A percentile compares a stretch with the other conserved stretches of the same genome.
These are phyloP conservation scores for Papilio gigon DNA, from an alignment of 2,888 invertebrate genomes.

Conservation along the genomic window DNA sequence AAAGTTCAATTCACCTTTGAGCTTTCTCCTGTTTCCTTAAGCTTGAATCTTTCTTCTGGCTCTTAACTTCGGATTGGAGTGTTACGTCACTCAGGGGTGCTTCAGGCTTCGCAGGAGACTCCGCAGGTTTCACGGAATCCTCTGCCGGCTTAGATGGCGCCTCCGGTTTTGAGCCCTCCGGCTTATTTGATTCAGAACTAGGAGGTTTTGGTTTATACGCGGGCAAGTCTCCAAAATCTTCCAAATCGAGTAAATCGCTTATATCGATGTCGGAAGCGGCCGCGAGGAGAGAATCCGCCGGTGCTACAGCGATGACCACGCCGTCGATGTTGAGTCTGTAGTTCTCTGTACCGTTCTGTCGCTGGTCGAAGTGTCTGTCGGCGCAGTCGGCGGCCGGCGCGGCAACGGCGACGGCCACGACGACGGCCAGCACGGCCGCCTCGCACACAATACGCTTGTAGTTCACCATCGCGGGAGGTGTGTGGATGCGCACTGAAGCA, in stretches of 20 bases:
- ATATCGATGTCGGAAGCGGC: constrained; percentile 78
- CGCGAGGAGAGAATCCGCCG: constrained; percentile 83
- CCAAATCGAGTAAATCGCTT: constrained; percentile 65
- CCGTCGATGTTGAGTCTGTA: constrained; percentile 86
- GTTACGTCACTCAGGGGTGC: constrained; percentile 61
- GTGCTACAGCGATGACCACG: constrained; percentile 85
- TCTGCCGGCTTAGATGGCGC: constrained; percentile 46
- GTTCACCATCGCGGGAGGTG: constrained; percentile 76
- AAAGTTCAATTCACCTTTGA: constrained; percentile 60
- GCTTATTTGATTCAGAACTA: constrained; percentile 48
- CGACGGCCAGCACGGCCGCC: constrained; percentile 57
- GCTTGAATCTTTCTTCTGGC: constrained; percentile 65
- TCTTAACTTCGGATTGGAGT: constrained; percentile 55
- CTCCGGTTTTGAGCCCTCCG: constrained; percentile 48
- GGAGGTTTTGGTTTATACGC: constrained; percentile 49
- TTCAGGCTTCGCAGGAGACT: constrained; percentile 50
- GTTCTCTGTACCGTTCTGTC: constrained; percentile 91
- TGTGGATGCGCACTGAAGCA: constrained; percentile 66
- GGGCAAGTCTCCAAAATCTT: constrained; percentile 56
- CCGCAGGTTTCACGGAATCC: constrained; percentile 45
- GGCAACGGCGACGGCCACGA: constrained; percentile 50
- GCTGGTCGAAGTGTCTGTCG: constrained; percentile 82
- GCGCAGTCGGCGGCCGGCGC: constrained; percentile 59
- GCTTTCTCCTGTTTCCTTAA: constrained; percentile 68
- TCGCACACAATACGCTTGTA: constrained; percentile 75